A percentile compares a stretch with the other conserved stretches of the same genome.
phyloP scores from a whole-genome alignment of 2,797 vertebrate species.

The Crocodylus rhombifer region DNA sequence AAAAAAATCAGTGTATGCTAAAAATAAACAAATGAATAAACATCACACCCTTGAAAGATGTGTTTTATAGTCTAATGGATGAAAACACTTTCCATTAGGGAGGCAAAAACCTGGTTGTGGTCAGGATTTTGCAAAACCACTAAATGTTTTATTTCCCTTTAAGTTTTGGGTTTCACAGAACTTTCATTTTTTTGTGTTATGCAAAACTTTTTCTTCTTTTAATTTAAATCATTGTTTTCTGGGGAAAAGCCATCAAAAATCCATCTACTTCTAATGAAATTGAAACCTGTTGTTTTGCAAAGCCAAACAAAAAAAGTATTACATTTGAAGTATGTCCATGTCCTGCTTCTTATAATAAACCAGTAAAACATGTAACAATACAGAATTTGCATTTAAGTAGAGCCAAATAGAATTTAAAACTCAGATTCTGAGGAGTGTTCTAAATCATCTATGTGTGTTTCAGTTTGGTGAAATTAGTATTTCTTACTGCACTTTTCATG shows the following conservation, averaged over 20 bases:
- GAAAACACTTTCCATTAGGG: constrained; percentile 25
- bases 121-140: constrained; percentile 33
- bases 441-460: not conserved
- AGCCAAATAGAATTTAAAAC: not conserved
- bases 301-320: not conserved
- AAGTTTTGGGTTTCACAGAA: constrained; percentile 10
- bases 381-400: constrained; percentile 32
- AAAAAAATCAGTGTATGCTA: constrained; percentile 16
- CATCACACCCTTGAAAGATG: not conserved
- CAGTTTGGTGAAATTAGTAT: not conserved
- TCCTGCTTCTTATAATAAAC: not conserved
- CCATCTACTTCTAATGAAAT: constrained; percentile 53
- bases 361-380: not conserved
- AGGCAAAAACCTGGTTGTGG: constrained; percentile 20
- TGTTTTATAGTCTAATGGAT: constrained; percentile 26
- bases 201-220: constrained; percentile 53
- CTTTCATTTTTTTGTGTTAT: constrained; percentile 35
- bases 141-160: constrained; percentile 39
- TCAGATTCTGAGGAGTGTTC: not conserved
- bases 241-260: constrained; percentile 35
- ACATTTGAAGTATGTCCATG: constrained; percentile 16
- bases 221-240: constrained; percentile 65
- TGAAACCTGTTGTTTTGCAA: not conserved
- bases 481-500: not conserved
- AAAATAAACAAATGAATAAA: constrained; percentile 13